Conservation (phyloP, 1,140 invertebrate genomes). For the Marisa cornuarietis region DNA sequence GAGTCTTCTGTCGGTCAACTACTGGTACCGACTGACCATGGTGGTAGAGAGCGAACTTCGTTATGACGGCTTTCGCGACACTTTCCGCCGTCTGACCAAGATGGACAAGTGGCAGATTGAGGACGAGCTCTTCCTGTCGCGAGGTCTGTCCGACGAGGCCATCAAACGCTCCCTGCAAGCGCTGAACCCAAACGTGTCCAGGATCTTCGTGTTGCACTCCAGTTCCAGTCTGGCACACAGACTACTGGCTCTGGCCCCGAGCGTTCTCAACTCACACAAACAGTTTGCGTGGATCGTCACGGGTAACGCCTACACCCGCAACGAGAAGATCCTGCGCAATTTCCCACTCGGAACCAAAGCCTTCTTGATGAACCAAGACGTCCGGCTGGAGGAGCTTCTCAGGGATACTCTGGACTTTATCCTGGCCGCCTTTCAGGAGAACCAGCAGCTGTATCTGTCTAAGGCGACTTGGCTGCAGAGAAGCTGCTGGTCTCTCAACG, state of each 20-base stretch:
- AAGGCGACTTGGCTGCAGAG: constrained; percentile 18
- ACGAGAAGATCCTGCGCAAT: constrained; percentile 33
- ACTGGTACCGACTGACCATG: constrained; percentile 49
- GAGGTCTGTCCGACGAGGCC: constrained; percentile 16
- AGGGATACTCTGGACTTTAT: constrained; percentile 46
- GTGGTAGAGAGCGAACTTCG: constrained; percentile 45
- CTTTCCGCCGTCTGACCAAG: constrained; percentile 29
- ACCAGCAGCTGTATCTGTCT: constrained; percentile 3
- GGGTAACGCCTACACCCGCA: constrained; percentile 50
- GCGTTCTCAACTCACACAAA: constrained; percentile 29
- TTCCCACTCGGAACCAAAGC: constrained; percentile 48
- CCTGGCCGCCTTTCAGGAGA: constrained; percentile 35
- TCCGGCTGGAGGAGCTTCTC: constrained; percentile 47
- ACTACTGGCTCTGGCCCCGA: constrained; percentile 40
- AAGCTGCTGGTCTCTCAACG: constrained; percentile 29
- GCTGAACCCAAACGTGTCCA: constrained; percentile 37
- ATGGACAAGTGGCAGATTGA: constrained; percentile 46
- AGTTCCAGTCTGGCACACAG: constrained; percentile 37
- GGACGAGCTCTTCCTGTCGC: constrained; percentile 43
- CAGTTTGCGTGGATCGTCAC: constrained; percentile 57
- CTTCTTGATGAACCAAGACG: constrained; percentile 44
- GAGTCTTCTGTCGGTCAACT: constrained; percentile 50
- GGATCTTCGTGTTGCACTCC: constrained; percentile 51
- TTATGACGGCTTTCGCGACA: constrained; percentile 51
- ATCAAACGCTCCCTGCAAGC: constrained; percentile 34